Percentiles rank a stretch among this genome's conserved stretches.
These are phyloP conservation scores for Hyalella azteca DNA, from an alignment of 2,888 invertebrate species.

Conservation along the genomic window DNA sequence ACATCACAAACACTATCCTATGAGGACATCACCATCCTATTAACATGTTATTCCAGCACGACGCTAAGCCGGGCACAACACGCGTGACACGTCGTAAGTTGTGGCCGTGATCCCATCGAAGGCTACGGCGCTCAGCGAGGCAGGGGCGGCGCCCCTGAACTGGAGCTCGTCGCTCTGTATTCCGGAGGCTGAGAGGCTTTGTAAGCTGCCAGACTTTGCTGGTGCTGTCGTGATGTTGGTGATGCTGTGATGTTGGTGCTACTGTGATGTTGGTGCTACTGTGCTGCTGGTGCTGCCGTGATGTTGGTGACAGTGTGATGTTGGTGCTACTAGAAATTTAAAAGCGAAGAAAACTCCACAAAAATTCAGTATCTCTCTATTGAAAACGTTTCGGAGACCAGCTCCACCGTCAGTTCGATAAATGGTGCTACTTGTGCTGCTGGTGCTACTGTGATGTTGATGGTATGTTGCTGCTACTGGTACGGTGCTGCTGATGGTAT, in stretches of 20 bases:
- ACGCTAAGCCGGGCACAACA: not conserved
- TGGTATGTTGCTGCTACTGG: not conserved
- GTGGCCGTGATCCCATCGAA: constrained; percentile 22
- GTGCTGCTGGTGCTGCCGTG: not conserved
- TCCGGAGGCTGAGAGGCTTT: not conserved
- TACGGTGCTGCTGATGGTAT: not conserved
- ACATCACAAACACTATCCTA: too few species aligned
- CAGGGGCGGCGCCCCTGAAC: not conserved
- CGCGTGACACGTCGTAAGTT: constrained; percentile 10
- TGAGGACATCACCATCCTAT: too few species aligned
- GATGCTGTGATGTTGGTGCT: not conserved
- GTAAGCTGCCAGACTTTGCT: not conserved
- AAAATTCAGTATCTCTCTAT: too few species aligned
- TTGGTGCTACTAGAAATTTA: too few species aligned
- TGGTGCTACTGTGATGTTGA: not conserved
- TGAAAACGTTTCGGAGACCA: too few species aligned
- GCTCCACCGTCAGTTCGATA: too few species aligned
- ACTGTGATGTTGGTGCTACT: not conserved
- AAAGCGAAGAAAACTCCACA: too few species aligned
- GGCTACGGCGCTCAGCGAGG: constrained; percentile 3
- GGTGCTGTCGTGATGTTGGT: not conserved
- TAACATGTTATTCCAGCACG: too few species aligned
- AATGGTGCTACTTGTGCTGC: not conserved
- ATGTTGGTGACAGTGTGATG: too few species aligned
- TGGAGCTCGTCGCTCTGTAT: constrained; percentile 14